Conservation (phyloP, 2,113 vertebrate species). For the Galemys pyrenaicus region DNA sequence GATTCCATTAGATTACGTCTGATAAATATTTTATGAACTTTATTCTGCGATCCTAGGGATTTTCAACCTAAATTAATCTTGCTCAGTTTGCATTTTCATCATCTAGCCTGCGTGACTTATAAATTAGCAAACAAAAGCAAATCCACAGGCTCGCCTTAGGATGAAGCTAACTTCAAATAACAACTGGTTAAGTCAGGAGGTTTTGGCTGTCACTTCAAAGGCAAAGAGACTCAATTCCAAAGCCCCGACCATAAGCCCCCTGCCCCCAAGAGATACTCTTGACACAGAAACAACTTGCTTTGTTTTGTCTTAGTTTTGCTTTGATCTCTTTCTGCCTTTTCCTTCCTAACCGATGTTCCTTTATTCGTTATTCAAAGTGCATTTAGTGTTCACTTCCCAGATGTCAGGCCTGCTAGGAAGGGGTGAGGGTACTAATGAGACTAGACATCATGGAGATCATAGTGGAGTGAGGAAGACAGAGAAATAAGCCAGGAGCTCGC, state of each 20-base stretch:
- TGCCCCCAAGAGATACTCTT: not conserved
- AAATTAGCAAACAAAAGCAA: constrained; percentile 27
- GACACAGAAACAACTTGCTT: not conserved
- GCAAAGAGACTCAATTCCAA: not conserved
- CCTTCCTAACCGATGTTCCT: not conserved
- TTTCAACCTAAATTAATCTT: constrained; percentile 8
- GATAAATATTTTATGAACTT: constrained; percentile 17
- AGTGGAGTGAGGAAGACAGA: not conserved
- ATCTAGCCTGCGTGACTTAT: not conserved
- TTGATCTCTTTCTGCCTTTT: constrained; percentile 16
- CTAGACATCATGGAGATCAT: not conserved
- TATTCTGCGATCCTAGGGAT: not conserved
- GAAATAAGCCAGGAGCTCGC: not conserved
- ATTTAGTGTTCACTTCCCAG: constrained; percentile 18
- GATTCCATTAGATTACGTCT: not conserved
- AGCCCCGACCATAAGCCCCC: not conserved
- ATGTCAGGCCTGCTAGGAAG: not conserved
- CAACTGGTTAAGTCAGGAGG: not conserved
- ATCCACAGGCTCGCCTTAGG: not conserved
- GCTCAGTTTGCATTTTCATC: not conserved
- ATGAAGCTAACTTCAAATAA: not conserved
- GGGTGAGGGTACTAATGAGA: constrained; percentile 7
- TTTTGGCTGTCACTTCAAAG: constrained; percentile 18
- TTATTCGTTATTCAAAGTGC: constrained; percentile 1
- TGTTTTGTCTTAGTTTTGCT: not conserved